Evolutionary conservation across 2,888 invertebrate species (phyloP), one percentile per base, ranked within the genome.

Genomic region (Eupelmus urozonus): DNA sequence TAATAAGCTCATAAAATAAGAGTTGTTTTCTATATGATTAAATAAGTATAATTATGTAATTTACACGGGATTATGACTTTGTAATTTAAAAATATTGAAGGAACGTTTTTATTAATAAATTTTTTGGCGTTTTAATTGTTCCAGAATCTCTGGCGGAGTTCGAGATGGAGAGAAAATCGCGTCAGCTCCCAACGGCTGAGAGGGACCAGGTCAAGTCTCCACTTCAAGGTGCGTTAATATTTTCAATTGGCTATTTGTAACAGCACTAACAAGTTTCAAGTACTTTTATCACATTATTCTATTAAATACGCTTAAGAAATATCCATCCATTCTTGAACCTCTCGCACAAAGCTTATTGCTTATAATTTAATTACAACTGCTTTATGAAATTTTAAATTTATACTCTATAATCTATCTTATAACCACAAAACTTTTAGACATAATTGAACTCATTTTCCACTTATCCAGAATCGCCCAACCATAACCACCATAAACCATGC

Each of bases 111-210:
- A 72, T 72, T 53, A 53, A 70, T 2, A n/a, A n/a, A 27, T n/a
- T 18, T 29, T 65, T 80, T 34, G n/a, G n/a, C 51, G 13, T 82
- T 81, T 76, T 81, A 82, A 84, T 83, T 90, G 90, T 92, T 91
- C 81, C 93, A 96, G 96, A 96, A 91, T 94, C 96, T 78, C 91
- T 96, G 86, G 95, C 95, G 83, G 96, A 96, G 91, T 92, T 96
- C 88, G 96, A 96, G 91, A 93, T 96, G 93, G 96, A 96, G 90
- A 93, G 96, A 90, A 96, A 96, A 90, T 93, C 94, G 62, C 94
- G 96, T 82, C 95, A 95, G 87, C 95, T 95, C 85, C 93, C 93
- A 83, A 91, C 92, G 82, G 91, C 93, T 89, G 96, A 96, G 88
- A 93, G 95, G 82, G 96, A 96, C 88, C 89, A 89, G 84, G 96